Conservation (phyloP, 2,888 invertebrate genomes). For the Andricus quercusramuli region DNA sequence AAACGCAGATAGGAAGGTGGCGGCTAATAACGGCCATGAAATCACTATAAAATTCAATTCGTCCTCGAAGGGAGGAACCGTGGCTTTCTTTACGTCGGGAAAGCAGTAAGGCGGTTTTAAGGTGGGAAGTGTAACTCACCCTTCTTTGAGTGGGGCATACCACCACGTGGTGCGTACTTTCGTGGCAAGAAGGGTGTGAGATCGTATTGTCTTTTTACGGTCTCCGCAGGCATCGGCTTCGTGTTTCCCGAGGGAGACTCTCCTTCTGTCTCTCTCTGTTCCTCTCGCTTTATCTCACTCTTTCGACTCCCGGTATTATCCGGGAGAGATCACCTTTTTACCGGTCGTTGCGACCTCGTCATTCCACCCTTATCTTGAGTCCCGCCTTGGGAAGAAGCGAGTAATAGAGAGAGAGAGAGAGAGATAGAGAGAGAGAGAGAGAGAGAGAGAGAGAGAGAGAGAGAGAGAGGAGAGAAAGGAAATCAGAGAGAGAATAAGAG, state of each 20-base stretch:
- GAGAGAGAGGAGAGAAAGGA: conserved; percentile 45
- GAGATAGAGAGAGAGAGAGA: conserved; percentile 51
- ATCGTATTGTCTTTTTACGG: conserved; percentile 77
- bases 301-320: conserved; percentile 70
- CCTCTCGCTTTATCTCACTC: conserved; percentile 54
- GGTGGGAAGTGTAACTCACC: conserved; percentile 38
- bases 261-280: conserved; percentile 51
- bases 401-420: conserved; percentile 47
- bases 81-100: conserved; percentile 40
- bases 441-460: conserved; percentile 55
- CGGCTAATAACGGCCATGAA: conserved; percentile 62
- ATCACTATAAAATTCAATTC: conserved; percentile 69
- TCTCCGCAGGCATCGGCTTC: conserved; percentile 63
- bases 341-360: conserved; percentile 79
- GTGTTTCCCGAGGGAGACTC: conserved; percentile 44
- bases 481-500: conserved; percentile 57
- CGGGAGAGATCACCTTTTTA: conserved; percentile 77
- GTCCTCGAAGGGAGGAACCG: conserved; percentile 47
- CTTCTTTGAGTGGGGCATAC: conserved; percentile 42
- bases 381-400: conserved; percentile 58
- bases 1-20: conserved; percentile 39
- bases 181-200: conserved; percentile 61
- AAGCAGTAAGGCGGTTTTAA: conserved; percentile 42
- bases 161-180: conserved; percentile 46
- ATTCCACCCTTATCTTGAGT: conserved; percentile 75